A percentile compares a stretch with the other conserved stretches of the same genome.
phyloP scores from a whole-genome alignment of 2,113 vertebrate genomes.

The Psilopogon haemacephalus region DNA sequence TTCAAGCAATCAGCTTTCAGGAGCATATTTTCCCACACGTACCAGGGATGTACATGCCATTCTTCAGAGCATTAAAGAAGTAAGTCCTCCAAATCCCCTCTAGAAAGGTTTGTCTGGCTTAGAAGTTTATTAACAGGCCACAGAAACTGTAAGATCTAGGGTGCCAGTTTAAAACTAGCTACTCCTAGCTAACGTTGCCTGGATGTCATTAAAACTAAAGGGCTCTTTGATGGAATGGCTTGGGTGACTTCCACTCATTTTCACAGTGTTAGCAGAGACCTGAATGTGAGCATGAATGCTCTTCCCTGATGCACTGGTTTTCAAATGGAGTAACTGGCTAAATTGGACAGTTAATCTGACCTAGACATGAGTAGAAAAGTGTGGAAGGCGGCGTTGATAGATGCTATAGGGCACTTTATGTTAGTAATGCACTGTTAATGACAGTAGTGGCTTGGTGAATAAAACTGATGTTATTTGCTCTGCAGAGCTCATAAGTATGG shows the following conservation, averaged over 20 bases:
- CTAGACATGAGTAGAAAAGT: not conserved
- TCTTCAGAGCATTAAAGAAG: not conserved
- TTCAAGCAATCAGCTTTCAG: not conserved
- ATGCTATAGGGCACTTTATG: not conserved
- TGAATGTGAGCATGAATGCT: not conserved
- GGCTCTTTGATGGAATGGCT: not conserved
- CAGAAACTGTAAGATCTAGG: not conserved
- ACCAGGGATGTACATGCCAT: not conserved
- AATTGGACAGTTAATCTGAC: not conserved
- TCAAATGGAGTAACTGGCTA: not conserved
- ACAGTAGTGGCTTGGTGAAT: not conserved
- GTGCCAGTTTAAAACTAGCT: not conserved
- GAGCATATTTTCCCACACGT: not conserved
- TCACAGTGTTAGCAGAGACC: not conserved
- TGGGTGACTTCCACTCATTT: not conserved
- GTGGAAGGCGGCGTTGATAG: not conserved
- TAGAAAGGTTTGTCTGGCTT: not conserved
- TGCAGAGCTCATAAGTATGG: not conserved
- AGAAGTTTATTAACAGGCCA: not conserved
- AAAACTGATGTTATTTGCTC: not conserved
- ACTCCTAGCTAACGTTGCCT: not conserved
- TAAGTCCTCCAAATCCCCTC: not conserved
- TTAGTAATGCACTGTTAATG: not conserved
- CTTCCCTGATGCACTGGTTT: not conserved
- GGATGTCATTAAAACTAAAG: not conserved